Evolutionary conservation across 2,113 vertebrate species (phyloP).

Genomic region (Cottus gobio): DNA sequence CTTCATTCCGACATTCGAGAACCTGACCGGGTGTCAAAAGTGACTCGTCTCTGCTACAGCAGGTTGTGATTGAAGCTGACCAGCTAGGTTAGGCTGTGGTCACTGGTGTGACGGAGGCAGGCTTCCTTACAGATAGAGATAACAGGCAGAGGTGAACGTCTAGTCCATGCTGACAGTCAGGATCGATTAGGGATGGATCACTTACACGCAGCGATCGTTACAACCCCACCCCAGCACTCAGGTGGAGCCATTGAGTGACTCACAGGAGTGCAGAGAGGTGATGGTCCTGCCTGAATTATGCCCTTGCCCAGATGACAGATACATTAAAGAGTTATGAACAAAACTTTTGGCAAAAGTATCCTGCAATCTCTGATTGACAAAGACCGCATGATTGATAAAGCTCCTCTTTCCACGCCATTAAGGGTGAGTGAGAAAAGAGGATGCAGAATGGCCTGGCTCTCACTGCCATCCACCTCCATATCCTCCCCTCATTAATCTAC

Average conservation of each 20-base stretch:
- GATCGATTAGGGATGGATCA: slow-evolving; percentile 84
- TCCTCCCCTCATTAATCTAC: slow-evolving; percentile 81
- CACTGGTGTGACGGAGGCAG: slow-evolving; percentile 77
- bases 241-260: slow-evolving; percentile 69
- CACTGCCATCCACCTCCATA: slow-evolving; percentile 72
- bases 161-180: slow-evolving; percentile 84
- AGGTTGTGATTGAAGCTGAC: slow-evolving; percentile 81
- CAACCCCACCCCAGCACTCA: slow-evolving; percentile 73
- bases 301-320: slow-evolving; percentile 25
- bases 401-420: slow-evolving; percentile 57
- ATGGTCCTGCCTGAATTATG: slow-evolving; percentile 45
- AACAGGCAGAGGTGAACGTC: slow-evolving; percentile 82
- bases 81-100: slow-evolving; percentile 81
- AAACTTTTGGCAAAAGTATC: slow-evolving; percentile 30
- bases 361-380: slow-evolving; percentile 54
- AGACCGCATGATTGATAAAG: slow-evolving; percentile 65
- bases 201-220: slow-evolving; percentile 82
- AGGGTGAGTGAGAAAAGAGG: slow-evolving; percentile 54
- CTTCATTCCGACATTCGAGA: slow-evolving; percentile 32
- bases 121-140: slow-evolving; percentile 79
- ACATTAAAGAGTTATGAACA: slow-evolving; percentile 13
- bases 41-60: slow-evolving; percentile 54
- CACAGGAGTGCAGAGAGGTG: slow-evolving; percentile 52
- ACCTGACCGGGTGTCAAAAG: slow-evolving; percentile 29
- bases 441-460: slow-evolving; percentile 66